Evolutionary conservation across 2,797 vertebrate species (phyloP).

Genomic region (Macropus fuliginosus): DNA sequence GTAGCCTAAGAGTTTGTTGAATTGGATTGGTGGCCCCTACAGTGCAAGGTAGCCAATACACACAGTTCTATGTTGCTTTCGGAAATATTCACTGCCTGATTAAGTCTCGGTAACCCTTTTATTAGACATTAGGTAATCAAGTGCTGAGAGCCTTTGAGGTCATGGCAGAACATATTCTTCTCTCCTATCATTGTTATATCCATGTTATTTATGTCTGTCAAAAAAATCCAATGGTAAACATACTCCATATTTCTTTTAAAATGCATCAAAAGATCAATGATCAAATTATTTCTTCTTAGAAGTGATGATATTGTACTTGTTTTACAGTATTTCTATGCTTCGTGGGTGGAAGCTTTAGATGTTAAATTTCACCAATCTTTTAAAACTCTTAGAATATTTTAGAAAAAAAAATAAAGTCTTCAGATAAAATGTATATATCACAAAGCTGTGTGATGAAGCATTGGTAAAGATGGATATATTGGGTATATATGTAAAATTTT

Average conservation of each 20-base stretch:
- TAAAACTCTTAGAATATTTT: not conserved
- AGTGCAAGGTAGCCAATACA: not conserved
- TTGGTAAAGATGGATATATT: not conserved
- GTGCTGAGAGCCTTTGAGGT: not conserved
- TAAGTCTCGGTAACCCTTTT: not conserved
- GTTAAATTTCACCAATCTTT: not conserved
- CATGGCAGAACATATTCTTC: not conserved
- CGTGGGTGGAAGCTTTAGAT: not conserved
- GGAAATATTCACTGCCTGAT: not conserved
- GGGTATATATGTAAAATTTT: not conserved
- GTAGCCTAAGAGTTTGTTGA: not conserved
- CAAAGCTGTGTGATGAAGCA: not conserved
- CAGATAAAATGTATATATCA: not conserved
- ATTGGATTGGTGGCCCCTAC: not conserved
- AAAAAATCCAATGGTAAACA: not conserved
- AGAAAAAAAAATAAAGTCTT: not conserved
- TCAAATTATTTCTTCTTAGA: not conserved
- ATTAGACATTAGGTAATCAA: not conserved
- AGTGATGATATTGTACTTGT: not conserved
- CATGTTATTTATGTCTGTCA: not conserved
- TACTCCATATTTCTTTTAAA: not conserved
- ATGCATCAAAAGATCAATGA: not conserved
- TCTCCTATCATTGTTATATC: not conserved
- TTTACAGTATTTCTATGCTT: not conserved
- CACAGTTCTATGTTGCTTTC: not conserved